phyloP scores from a whole-genome alignment of 2,888 invertebrate species.

The Eumacrocentrus americanus region DNA sequence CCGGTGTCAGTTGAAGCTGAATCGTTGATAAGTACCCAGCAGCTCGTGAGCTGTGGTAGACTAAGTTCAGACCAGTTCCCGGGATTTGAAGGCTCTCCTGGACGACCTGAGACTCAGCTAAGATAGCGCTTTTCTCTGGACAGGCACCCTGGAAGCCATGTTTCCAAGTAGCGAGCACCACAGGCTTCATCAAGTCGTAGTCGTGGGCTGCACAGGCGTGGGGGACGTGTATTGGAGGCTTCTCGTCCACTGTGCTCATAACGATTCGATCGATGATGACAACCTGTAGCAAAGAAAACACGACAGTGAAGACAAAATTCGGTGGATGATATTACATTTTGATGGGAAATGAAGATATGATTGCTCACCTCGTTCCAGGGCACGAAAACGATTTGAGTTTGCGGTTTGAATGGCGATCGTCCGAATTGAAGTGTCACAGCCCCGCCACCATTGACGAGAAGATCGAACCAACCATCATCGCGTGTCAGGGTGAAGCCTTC shows the following conservation, averaged over 20 bases:
- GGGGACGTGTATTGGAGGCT: constrained; percentile 68
- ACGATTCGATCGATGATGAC: constrained; percentile 89
- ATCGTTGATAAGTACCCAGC: constrained; percentile 93
- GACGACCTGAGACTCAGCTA: constrained; percentile 91
- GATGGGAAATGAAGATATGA: background rate
- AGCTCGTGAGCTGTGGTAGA: constrained; percentile 94
- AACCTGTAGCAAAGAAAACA: constrained; percentile 66
- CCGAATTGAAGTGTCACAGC: constrained; percentile 95
- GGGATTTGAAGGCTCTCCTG: constrained; percentile 95
- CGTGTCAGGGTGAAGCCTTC: constrained; percentile 95
- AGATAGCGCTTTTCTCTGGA: constrained; percentile 87
- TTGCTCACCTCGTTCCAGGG: constrained; percentile 89
- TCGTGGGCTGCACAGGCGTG: constrained; percentile 88
- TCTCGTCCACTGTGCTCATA: constrained; percentile 84
- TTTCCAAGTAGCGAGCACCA: constrained; percentile 92
- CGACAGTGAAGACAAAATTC: background rate
- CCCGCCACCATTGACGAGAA: constrained; percentile 98
- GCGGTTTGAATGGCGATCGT: constrained; percentile 86
- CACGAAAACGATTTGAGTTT: constrained; percentile 86
- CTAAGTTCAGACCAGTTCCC: constrained; percentile 92
- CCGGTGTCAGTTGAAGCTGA: constrained; percentile 88
- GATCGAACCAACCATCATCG: constrained; percentile 95
- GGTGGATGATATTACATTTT: background rate
- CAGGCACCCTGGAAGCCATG: constrained; percentile 96
- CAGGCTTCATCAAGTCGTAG: constrained; percentile 91